Evolutionary conservation across 2,113 vertebrate species (phyloP).

Genomic region (Geococcyx californianus): DNA sequence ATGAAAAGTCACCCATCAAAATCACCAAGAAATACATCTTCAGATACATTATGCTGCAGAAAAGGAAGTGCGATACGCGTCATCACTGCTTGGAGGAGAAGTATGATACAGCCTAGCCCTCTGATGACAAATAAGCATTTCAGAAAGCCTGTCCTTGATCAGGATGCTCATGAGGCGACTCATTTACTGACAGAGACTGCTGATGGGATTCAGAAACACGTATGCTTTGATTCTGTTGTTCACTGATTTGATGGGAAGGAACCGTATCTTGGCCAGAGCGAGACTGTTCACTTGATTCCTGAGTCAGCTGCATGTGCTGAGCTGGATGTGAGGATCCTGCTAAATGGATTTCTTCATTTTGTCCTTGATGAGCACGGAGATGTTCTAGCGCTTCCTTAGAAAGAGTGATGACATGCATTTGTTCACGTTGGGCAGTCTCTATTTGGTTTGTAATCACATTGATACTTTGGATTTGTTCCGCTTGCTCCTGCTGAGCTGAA

Average conservation of each 20-base stretch:
- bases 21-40: neutral
- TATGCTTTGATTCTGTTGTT: constrained; percentile 72
- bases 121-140: constrained; percentile 68
- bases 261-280: constrained; percentile 60
- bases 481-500: constrained; percentile 77
- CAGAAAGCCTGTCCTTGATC: constrained; percentile 78
- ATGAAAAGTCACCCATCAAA: neutral
- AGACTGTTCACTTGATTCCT: constrained; percentile 65
- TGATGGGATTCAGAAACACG: constrained; percentile 67
- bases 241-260: constrained; percentile 61
- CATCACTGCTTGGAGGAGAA: neutral
- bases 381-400: constrained; percentile 90
- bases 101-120: neutral
- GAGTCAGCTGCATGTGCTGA: constrained; percentile 74
- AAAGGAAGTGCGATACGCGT: neutral
- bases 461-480: constrained; percentile 83
- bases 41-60: neutral
- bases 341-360: constrained; percentile 68
- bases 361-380: constrained; percentile 82
- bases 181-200: constrained; percentile 75
- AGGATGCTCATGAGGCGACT: constrained; percentile 74
- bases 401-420: constrained; percentile 92
- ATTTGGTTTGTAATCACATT: constrained; percentile 80
- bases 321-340: constrained; percentile 39
- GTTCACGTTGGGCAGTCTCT: constrained; percentile 77